phyloP scores from a whole-genome alignment of 1,140 invertebrate genomes.

The Aplysia californica region DNA sequence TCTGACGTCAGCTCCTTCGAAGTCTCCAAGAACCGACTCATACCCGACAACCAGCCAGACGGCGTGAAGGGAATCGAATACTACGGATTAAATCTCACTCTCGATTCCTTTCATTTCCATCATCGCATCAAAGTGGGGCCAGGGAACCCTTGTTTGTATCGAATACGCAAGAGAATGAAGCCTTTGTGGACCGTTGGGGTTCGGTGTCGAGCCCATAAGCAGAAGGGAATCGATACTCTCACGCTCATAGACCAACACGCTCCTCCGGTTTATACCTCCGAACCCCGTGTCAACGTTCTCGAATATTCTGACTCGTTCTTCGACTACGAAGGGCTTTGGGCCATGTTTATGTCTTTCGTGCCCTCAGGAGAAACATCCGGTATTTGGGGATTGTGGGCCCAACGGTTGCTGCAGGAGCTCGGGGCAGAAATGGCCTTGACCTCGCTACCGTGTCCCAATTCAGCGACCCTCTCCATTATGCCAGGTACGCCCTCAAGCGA shows the following conservation, averaged over 20 bases:
- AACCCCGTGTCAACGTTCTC: neutral
- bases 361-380: neutral
- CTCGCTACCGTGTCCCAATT: neutral
- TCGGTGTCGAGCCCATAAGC: neutral
- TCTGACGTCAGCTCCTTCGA: too few relatives aligned
- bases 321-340: neutral
- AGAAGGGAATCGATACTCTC: neutral
- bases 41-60: neutral
- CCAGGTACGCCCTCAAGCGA: neutral
- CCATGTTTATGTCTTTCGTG: neutral
- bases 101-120: neutral
- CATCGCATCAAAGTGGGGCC: neutral
- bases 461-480: neutral
- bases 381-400: neutral
- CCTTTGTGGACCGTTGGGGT: neutral
- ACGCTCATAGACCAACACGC: neutral
- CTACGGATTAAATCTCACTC: neutral
- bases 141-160: neutral
- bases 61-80: neutral
- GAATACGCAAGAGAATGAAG: neutral
- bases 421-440: neutral
- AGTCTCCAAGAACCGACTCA: neutral
- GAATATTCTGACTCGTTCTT: neutral
- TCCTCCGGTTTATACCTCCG: neutral
- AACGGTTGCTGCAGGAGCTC: neutral